Evolutionary conservation across 2,113 vertebrate species (phyloP).

Genomic region (Chloroceryle aenea): DNA sequence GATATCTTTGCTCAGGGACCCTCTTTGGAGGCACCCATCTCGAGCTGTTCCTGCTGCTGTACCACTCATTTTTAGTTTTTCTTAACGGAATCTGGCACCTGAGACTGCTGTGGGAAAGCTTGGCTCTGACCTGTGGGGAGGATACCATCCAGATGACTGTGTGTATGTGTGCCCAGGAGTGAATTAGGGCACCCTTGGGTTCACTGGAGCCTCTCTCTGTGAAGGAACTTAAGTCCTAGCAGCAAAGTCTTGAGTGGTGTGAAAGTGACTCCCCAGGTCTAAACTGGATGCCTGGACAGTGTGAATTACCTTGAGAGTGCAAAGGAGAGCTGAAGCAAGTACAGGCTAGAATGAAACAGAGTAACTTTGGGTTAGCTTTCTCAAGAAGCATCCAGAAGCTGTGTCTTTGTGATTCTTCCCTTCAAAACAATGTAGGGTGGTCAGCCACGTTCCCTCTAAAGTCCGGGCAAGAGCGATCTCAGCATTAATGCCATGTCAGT

Average conservation of each 20-base stretch:
- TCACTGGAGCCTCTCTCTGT: neutral
- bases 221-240: neutral
- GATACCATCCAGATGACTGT: too few species aligned
- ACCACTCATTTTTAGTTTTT: neutral
- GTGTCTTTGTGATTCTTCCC: neutral
- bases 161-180: neutral
- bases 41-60: neutral
- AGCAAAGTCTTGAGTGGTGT: neutral
- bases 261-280: neutral
- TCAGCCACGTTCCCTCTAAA: neutral
- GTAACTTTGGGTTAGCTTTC: neutral
- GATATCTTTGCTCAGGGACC: neutral
- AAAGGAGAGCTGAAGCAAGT: neutral
- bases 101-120: neutral
- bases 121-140: too few species aligned
- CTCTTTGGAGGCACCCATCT: neutral
- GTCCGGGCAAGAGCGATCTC: neutral
- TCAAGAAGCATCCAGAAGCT: neutral
- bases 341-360: neutral
- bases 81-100: neutral
- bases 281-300: too few species aligned
- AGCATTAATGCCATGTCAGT: rapidly evolving
- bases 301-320: neutral
- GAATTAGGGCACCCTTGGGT: too few species aligned
- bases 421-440: neutral